Evolutionary conservation across 2,113 vertebrate genomes (phyloP).

Genomic region (Sterna hirundo): DNA sequence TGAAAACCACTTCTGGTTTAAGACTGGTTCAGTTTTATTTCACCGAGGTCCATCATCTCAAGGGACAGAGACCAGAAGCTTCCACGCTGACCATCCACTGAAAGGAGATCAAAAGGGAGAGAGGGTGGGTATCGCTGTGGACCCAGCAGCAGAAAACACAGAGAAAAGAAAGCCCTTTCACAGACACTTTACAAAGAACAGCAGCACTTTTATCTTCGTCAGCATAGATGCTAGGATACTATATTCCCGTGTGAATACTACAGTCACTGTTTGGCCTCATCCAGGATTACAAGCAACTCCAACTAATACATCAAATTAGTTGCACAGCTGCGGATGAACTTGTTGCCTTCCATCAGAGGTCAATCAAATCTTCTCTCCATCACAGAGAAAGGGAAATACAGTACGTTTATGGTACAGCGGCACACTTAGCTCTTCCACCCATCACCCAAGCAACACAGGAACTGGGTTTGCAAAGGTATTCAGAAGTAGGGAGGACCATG

Average conservation of each 20-base stretch:
- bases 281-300: neutral
- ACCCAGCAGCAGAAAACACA: neutral
- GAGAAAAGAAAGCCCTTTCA: neutral
- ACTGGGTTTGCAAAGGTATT: neutral
- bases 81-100: neutral
- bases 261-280: neutral
- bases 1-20: neutral
- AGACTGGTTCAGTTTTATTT: neutral
- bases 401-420: neutral
- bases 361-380: neutral
- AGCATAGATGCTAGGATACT: neutral
- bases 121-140: neutral
- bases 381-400: neutral
- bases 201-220: neutral
- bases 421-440: neutral
- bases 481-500: neutral
- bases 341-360: neutral
- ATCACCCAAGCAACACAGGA: neutral
- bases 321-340: neutral
- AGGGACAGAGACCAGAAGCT: neutral
- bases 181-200: neutral
- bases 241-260: neutral
- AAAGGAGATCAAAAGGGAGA: neutral
- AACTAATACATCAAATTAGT: neutral
- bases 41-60: neutral